A percentile compares a stretch with the other conserved stretches of the same genome.
Conservation (phyloP, 2,113 vertebrate genomes). For the Centropristis striata region DNA sequence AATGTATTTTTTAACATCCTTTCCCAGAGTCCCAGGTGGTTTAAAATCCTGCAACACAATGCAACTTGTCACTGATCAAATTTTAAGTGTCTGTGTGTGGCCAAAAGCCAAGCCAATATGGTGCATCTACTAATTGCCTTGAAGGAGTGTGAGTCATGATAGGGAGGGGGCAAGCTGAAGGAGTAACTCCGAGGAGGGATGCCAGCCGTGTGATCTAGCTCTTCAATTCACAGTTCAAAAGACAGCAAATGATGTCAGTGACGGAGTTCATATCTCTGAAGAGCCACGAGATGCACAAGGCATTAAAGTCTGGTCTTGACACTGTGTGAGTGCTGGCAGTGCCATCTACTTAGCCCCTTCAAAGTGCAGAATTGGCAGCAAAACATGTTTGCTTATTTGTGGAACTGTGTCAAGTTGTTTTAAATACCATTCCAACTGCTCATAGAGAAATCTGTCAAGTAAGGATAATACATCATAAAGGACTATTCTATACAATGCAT, state of each 20-base stretch:
- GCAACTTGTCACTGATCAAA: slow-evolving; percentile 34
- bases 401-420: slow-evolving; percentile 35
- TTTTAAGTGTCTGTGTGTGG: slow-evolving; percentile 16
- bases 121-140: slow-evolving; percentile 54
- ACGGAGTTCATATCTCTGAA: slow-evolving; percentile 45
- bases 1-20: not conserved
- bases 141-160: slow-evolving; percentile 52
- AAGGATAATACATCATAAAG: not conserved
- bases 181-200: not conserved
- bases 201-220: slow-evolving; percentile 57
- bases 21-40: not conserved
- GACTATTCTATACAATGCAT: not conserved
- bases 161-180: slow-evolving; percentile 14
- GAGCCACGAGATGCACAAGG: slow-evolving; percentile 37
- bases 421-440: slow-evolving; percentile 25
- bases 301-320: slow-evolving; percentile 49
- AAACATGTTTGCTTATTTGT: slow-evolving; percentile 48
- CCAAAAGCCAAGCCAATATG: slow-evolving; percentile 29
- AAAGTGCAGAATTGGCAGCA: slow-evolving; percentile 53
- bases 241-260: slow-evolving; percentile 42
- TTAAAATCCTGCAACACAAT: slow-evolving; percentile 32
- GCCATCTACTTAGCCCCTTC: slow-evolving; percentile 29
- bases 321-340: slow-evolving; percentile 14
- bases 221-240: slow-evolving; percentile 57
- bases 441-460: not conserved